These are phyloP conservation scores for Bombus pyrosoma DNA, from an alignment of 1,140 invertebrate species.

Conservation along the genomic window DNA sequence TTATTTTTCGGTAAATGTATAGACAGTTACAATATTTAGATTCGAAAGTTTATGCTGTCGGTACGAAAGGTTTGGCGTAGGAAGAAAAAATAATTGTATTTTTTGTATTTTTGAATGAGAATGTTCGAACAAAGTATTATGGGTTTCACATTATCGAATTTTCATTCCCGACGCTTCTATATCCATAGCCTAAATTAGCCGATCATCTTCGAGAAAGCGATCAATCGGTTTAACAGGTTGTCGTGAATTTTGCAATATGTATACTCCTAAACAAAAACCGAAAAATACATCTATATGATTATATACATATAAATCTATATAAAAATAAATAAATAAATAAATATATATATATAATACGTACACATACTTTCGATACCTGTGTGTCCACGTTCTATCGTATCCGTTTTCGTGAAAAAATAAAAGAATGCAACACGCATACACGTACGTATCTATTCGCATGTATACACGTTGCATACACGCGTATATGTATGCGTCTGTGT, in stretches of 20 bases:
- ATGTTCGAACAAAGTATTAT: not conserved
- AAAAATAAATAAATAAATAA: not conserved
- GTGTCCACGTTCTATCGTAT: conserved; percentile 10
- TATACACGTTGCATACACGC: not conserved
- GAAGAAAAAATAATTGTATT: not conserved
- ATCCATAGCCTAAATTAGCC: conserved; percentile 11
- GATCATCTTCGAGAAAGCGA: conserved; percentile 27
- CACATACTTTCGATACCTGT: conserved; percentile 12
- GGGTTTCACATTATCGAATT: not conserved
- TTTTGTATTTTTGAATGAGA: conserved; percentile 1
- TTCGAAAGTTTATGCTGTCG: no score
- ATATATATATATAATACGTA: not conserved
- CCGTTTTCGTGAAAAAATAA: conserved; percentile 4
- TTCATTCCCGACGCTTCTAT: not conserved
- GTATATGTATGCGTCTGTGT: not conserved
- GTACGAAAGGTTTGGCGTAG: not conserved
- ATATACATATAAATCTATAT: conserved; percentile 5
- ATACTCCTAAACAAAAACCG: not conserved
- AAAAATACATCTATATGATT: conserved; percentile 3
- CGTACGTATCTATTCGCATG: not conserved
- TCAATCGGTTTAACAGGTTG: conserved; percentile 16
- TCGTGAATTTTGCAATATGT: conserved; percentile 49
- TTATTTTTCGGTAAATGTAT: not conserved
- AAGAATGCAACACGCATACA: not conserved
- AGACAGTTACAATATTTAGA: not conserved